Conservation (phyloP, 2,888 invertebrate genomes). For the Acrobasis consociella region DNA sequence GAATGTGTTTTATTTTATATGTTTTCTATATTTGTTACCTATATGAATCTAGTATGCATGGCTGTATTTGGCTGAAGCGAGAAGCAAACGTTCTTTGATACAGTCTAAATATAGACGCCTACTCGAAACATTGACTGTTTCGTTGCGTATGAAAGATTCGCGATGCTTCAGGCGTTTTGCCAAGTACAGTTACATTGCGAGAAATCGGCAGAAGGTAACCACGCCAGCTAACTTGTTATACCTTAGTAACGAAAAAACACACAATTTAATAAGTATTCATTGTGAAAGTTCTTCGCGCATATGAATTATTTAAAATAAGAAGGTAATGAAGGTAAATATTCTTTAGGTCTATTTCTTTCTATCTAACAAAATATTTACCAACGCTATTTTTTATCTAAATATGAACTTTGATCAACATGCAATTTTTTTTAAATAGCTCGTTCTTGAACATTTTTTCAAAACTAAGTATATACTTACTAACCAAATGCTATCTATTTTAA, state of each 20-base stretch:
- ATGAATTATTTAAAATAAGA: no score
- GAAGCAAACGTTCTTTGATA: background rate
- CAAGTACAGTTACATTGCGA: background rate
- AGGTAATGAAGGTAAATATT: no score
- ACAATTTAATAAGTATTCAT: background rate
- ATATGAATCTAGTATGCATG: background rate
- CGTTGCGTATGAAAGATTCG: background rate
- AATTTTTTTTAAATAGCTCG: no score
- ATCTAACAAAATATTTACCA: no score
- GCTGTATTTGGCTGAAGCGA: background rate
- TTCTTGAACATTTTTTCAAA: no score
- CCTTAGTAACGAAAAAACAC: background rate
- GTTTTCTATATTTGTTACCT: background rate
- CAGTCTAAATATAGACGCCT: background rate
- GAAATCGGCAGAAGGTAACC: background rate
- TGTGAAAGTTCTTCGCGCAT: background rate
- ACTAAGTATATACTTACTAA: no score
- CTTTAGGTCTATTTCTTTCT: no score
- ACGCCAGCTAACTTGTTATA: background rate
- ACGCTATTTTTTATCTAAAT: no score
- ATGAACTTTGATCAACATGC: no score
- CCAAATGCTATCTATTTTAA: no score
- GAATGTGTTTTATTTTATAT: constrained; percentile 33
- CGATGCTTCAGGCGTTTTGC: constrained; percentile 6
- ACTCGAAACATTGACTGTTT: constrained; percentile 9